Evolutionary conservation across 2,113 vertebrate species (phyloP), one percentile per base, ranked within the genome.

Genomic region (Stictonetta naevosa): DNA sequence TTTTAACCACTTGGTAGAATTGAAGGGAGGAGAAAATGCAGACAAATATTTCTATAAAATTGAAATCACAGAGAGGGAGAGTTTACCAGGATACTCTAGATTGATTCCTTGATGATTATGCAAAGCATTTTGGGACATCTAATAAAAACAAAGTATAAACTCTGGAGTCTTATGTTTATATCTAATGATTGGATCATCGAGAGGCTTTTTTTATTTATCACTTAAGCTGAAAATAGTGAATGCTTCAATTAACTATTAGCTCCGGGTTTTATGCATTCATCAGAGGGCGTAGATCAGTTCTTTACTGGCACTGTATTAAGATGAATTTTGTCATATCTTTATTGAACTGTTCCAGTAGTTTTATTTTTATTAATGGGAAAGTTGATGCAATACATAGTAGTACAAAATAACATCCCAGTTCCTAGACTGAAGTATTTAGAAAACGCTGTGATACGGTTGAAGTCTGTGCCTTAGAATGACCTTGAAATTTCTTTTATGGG

Each of bases 241-340:
- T 34, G 63, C 53, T 63, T 55, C 11, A 53, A 34, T 38, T 3
- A 79, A 63, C 25, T 28, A 11, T 67, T 91, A 66, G 5, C 0
- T 67, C 31, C 6, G 0, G 0, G 0, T 84, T 74, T 79, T 75
- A 26, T 42, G 4, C 80, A 52, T 83, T 76, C 11, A 48, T 60
- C 52, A 31, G 18, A 78, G 46, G 28, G 42, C 56, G 42, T 46
- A 21, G 34, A 18, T 67, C n/a, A 42, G 34, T 80, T 88, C 79
- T 68, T 87, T 60, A 29, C 13, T 74, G 19, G 40, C 52, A 29
- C 11, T 78, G 36, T 69, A 87, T 84, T 67, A 38, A 69, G 59
- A 28, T 58, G 33, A 68, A 52, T 21, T 36, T 78, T 78, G 25
- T 40, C 60, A 60, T 67, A 56, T 7, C 33, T 78, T 58, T 86